phyloP scores from a whole-genome alignment of 2,113 vertebrate species.

The Hemicordylus capensis region DNA sequence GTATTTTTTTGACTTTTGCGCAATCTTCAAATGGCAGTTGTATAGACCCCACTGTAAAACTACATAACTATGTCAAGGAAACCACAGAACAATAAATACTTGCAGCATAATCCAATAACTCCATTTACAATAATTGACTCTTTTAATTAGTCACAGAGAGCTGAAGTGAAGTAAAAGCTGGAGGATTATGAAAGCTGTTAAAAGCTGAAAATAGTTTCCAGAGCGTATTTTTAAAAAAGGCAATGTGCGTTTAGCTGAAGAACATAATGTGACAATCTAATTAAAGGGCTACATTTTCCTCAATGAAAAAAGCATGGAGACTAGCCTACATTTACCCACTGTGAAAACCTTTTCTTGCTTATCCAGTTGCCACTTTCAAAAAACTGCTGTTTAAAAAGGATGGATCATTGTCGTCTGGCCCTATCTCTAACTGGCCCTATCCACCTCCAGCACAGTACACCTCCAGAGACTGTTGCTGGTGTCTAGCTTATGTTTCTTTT shows the following conservation, averaged over 20 bases:
- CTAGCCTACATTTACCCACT: neutral
- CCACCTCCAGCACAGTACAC: no score
- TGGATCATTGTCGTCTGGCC: no score
- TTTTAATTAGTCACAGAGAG: slow-evolving; percentile 57
- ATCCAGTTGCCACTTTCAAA: neutral
- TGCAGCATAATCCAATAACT: slow-evolving; percentile 14
- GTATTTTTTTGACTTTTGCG: neutral
- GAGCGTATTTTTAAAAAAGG: slow-evolving; percentile 19
- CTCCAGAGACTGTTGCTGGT: no score
- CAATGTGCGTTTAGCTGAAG: slow-evolving; percentile 9
- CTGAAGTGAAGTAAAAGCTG: slow-evolving; percentile 28
- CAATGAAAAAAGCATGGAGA: slow-evolving; percentile 13
- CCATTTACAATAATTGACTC: slow-evolving; percentile 43
- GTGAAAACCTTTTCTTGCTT: neutral
- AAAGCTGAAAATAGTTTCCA: slow-evolving; percentile 28
- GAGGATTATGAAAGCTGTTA: slow-evolving; percentile 39
- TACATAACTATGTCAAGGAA: slow-evolving; percentile 46
- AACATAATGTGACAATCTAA: slow-evolving; percentile 27
- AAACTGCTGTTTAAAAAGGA: neutral
- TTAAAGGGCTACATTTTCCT: slow-evolving; percentile 5
- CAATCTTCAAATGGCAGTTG: slow-evolving; percentile 39
- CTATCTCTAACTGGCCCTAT: no score
- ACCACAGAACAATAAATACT: slow-evolving; percentile 53
- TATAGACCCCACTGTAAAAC: slow-evolving; percentile 37
- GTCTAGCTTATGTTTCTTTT: no score